Conservation (phyloP, 1,140 invertebrate genomes). For the Hermetia illucens region DNA sequence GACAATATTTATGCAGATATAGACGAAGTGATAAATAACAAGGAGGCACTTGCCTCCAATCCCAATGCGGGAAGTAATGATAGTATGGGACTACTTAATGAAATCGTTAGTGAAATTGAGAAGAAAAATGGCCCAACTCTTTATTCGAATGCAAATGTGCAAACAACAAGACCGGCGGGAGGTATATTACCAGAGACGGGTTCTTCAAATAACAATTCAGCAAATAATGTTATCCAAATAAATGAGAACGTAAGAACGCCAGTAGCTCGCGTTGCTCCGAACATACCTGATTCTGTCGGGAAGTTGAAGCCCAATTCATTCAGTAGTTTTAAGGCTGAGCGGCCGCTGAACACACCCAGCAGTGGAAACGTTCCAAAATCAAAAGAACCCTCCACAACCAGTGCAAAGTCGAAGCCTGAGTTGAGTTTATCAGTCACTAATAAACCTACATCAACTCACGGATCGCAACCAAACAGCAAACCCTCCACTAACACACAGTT, state of each 20-base stretch:
- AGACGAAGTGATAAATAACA: conserved; percentile 45
- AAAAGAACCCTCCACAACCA: too few species aligned
- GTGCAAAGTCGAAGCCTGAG: too few species aligned
- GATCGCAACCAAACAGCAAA: too few species aligned
- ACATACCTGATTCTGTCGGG: conserved; percentile 39
- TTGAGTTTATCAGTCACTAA: too few species aligned
- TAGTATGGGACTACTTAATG: conserved; percentile 56
- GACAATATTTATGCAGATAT: conserved; percentile 81
- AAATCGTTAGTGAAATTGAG: conserved; percentile 76
- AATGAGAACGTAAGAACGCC: conserved; percentile 39
- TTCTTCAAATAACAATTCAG: conserved; percentile 3
- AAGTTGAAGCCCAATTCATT: too few species aligned
- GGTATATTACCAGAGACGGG: conserved; percentile 30
- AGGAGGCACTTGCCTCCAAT: conserved; percentile 21
- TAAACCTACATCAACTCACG: too few species aligned
- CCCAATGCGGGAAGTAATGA: conserved; percentile 34
- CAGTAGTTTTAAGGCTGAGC: too few species aligned
- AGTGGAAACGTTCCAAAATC: too few species aligned
- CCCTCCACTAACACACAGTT: too few species aligned
- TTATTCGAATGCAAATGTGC: conserved; percentile 57
- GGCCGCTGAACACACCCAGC: too few species aligned
- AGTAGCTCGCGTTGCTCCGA: conserved; percentile 48
- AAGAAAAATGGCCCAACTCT: conserved; percentile 73
- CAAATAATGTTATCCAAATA: conserved; percentile 2
- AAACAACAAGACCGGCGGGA: conserved; percentile 37